Evolutionary conservation across 2,888 invertebrate species (phyloP), one percentile per base, ranked within the genome.

Genomic region (Marasmarcha lunaedactyla): DNA sequence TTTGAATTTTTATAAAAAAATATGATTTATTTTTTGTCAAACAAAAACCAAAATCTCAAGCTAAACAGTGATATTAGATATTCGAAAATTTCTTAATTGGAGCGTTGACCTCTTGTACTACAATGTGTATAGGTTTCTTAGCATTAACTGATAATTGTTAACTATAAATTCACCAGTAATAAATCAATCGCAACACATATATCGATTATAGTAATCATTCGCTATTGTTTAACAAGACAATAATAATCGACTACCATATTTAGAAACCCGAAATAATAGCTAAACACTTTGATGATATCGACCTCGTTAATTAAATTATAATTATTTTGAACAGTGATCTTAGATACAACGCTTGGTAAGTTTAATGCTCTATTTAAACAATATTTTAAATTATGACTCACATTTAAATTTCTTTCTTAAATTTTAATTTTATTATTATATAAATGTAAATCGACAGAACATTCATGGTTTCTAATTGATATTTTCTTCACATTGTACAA

Each of bases 251-350:
- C 39, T 41, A 37, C 54, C 52, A 34, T 55, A 54, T 57, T 60
- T 57, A 60, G 61, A 44, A 40, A 57, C 52, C 50, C 63, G 62
- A 64, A 66, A 67, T 59, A 56, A 63, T 58, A 57, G 50, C 58
- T 55, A 52, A 59, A 57, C 52, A 42, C 3, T 54, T 51, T 46
- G 55, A 46, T 52, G 48, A 48, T 47, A 51, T 14, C 15, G 14
- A 15, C 15, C 14, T 27, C 9, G 11, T 30, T 30, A 30, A 11
- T 11, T 11, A n/a, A 30, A 30, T 30, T 20, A 20, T 20, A 20
- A 20, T 20, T 20, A 20, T 20, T 20, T 20, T 20, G 20, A 20
- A 20, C 20, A 20, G 7, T 20, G 20, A 20, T 7, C 20, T 20
- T 20, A 5, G 7, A 7, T 20, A 20, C 7, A 20, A 20, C 20